Evolutionary conservation across 2,888 invertebrate genomes (phyloP), one percentile per base, ranked within the genome.

Genomic region (Cataglyphis cursor): DNA sequence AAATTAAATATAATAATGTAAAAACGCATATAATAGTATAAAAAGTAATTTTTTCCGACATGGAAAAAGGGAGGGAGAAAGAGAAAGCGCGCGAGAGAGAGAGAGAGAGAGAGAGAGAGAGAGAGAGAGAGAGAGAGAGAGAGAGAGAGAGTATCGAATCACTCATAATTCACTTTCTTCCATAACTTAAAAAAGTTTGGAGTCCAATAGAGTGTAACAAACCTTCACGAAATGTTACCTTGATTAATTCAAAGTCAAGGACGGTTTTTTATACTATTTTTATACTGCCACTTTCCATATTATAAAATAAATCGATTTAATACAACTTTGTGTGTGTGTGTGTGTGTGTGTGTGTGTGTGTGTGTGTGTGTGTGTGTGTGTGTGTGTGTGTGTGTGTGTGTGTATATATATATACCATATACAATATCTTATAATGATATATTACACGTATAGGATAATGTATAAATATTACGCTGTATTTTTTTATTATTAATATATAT

Each of bases 181-280:
- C 24, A 75, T 35, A 64, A 1, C n/a, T 51, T 64, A 64, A 75
- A 64, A 75, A 64, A 64, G 65, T 64, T 65, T 35, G 18, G 0
- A 51, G 6, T 35, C 51, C 75, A 64, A 18, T 51, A 75, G 35
- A 75, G 75, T 64, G 75, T 64, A 64, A 75, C 74, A 0, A 75
- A 61, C 73, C 44, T 61, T 61, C 31, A 15, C 61, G 21, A 74
- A 74, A 75, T 64, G 51, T 57, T 75, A 24, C 24, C 65, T 75
- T 51, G 48, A 64, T 75, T 51, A 48, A 75, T 75, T 38, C 65
- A 75, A 75, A 64, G 75, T 8, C 65, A 64, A 64, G 75, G 35
- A 75, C 65, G 6, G 64, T 75, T 64, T 9, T 64, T 64, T 24
- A 31, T 31, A 35, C 0, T n/a, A 35, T 70, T 10, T 35, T 35